Percentiles rank a stretch among this genome's conserved stretches.
Conservation (phyloP, 1,140 invertebrate species). For the fruit fly (Drosophila melanogaster) region DNA sequence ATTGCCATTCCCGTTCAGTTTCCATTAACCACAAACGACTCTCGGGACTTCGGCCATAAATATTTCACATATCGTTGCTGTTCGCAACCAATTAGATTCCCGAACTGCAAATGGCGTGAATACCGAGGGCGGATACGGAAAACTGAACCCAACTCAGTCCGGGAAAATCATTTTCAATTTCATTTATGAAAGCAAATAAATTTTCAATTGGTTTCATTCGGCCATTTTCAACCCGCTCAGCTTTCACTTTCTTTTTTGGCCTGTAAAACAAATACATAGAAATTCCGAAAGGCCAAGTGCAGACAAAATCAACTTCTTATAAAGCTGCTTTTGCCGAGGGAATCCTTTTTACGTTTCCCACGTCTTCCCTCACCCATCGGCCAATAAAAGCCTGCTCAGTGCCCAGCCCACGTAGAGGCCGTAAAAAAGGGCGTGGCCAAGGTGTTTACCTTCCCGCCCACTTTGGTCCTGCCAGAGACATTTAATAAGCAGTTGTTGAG, state of each 20-base stretch:
- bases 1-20: constrained; percentile 13
- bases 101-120: constrained; percentile 39
- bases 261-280: constrained; percentile 53
- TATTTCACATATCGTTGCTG: constrained; percentile 36
- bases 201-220: constrained; percentile 67
- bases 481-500: constrained; percentile 52
- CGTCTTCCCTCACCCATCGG: neutral
- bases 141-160: constrained; percentile 29
- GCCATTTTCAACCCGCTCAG: constrained; percentile 11
- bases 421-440: constrained; percentile 42
- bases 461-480: constrained; percentile 27
- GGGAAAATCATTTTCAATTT: constrained; percentile 67
- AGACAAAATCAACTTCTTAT: constrained; percentile 51
- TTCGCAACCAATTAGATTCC: constrained; percentile 44
- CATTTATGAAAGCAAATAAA: constrained; percentile 73
- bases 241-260: constrained; percentile 35
- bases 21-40: constrained; percentile 30
- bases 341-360: constrained; percentile 35
- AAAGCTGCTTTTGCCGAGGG: constrained; percentile 34
- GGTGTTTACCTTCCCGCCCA: constrained; percentile 32
- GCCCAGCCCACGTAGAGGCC: constrained; percentile 41
- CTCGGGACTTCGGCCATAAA: constrained; percentile 12
- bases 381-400: constrained; percentile 47
- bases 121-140: constrained; percentile 18
- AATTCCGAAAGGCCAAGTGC: constrained; percentile 41